These are phyloP conservation scores for Polypterus bichir DNA, from an alignment of 2,113 vertebrate genomes.

Conservation along the genomic window DNA sequence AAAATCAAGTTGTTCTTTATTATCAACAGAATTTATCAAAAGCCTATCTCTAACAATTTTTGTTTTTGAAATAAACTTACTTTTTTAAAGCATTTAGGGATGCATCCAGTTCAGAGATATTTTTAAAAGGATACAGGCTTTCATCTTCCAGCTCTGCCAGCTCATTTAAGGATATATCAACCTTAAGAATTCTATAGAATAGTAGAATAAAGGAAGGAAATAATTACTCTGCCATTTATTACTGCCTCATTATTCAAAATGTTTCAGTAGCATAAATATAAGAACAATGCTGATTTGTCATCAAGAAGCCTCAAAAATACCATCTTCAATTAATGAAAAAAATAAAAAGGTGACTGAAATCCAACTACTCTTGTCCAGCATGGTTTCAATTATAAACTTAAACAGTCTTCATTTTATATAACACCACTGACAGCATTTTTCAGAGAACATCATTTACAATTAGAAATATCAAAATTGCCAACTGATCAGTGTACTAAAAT, in stretches of 20 bases:
- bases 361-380: too few relatives aligned
- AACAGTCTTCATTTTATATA: too few relatives aligned
- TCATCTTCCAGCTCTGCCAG: slow-evolving; percentile 26
- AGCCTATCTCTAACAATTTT: too few relatives aligned
- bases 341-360: background rate
- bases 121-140: slow-evolving; percentile 16
- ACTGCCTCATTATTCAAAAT: slow-evolving; percentile 4
- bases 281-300: background rate
- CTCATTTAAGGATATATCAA: slow-evolving; percentile 30
- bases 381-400: too few relatives aligned
- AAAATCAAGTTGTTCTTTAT: background rate
- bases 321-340: background rate
- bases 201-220: slow-evolving; percentile 8
- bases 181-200: slow-evolving; percentile 25
- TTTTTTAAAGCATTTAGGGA: slow-evolving; percentile 15
- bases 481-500: too few relatives aligned
- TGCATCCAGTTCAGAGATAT: background rate
- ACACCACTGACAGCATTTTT: too few relatives aligned
- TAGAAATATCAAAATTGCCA: too few relatives aligned
- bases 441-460: too few relatives aligned
- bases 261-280: background rate
- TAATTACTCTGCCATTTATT: background rate
- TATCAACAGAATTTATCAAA: too few relatives aligned
- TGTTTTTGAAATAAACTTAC: background rate
- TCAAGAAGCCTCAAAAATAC: background rate